Conservation (phyloP, 1,140 invertebrate species). For the Palaemon carinicauda region DNA sequence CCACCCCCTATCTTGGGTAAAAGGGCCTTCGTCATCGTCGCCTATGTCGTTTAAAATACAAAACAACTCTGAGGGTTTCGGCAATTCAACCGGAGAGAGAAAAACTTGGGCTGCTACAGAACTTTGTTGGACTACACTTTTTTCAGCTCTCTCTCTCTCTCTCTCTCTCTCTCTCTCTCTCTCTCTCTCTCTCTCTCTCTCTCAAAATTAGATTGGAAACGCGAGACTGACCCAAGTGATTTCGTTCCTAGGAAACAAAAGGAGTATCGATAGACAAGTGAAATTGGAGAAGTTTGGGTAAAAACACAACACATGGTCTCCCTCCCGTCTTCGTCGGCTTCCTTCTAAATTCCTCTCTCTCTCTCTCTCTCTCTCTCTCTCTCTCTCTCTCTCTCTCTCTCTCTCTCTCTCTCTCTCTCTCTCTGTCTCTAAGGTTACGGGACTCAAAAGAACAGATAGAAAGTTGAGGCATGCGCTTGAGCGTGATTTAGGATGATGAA, state of each 20-base stretch:
- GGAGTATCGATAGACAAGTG: constrained; percentile 15
- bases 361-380: background rate
- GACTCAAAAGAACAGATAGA: too few relatives aligned
- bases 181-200: constrained; percentile 13
- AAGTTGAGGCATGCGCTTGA: too few relatives aligned
- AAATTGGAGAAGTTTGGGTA: constrained; percentile 34
- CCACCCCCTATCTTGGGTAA: too few relatives aligned
- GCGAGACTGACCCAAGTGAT: constrained; percentile 25
- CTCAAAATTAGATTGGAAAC: constrained; percentile 33
- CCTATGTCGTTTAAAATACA: constrained; percentile 10
- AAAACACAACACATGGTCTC: background rate
- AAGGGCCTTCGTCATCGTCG: too few relatives aligned
- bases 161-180: background rate
- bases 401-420: background rate
- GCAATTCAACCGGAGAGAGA: constrained; percentile 25
- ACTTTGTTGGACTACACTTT: constrained; percentile 26
- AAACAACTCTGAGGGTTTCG: constrained; percentile 21
- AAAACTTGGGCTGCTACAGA: background rate
- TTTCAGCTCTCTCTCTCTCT: background rate
- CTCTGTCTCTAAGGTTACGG: constrained; percentile 61
- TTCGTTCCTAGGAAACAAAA: constrained; percentile 25
- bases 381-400: background rate
- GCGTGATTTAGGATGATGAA: too few relatives aligned
- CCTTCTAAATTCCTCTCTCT: background rate
- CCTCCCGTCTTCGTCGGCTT: background rate